These are phyloP conservation scores for Tetrao urogallus DNA, from an alignment of 2,113 vertebrate genomes.

Conservation along the genomic window DNA sequence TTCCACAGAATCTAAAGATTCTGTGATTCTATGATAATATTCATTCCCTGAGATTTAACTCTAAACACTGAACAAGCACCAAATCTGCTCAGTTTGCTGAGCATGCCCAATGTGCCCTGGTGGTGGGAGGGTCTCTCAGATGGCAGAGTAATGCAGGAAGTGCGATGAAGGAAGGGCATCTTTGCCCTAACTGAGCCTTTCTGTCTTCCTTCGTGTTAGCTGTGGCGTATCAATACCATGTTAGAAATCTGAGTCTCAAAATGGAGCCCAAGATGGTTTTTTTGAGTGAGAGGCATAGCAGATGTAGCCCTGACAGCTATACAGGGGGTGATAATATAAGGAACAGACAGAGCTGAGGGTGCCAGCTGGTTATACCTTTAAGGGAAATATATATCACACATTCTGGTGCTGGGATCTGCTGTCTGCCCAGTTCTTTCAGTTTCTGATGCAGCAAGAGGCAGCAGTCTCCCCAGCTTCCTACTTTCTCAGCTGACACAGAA, in stretches of 20 bases:
- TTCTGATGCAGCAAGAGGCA: not conserved
- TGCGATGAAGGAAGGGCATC: not conserved
- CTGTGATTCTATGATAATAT: too few relatives aligned
- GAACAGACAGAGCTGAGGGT: not conserved
- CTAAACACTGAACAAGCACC: not conserved
- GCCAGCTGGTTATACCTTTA: not conserved
- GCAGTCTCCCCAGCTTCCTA: not conserved
- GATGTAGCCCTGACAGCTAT: not conserved
- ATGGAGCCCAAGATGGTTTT: not conserved
- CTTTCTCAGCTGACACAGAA: not conserved
- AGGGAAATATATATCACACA: fast-evolving
- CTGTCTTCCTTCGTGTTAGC: fast-evolving
- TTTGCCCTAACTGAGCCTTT: not conserved
- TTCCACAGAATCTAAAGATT: too few relatives aligned
- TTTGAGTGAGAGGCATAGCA: not conserved
- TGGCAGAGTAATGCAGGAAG: not conserved
- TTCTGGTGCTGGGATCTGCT: not conserved
- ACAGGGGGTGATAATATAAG: not conserved
- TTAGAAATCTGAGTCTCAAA: not conserved
- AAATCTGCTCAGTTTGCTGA: not conserved
- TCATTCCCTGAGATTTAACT: not conserved
- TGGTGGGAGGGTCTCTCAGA: not conserved
- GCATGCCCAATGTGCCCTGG: not conserved
- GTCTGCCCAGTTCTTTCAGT: not conserved
- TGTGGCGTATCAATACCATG: fast-evolving